A percentile compares a stretch with the other conserved stretches of the same genome.
Evolutionary conservation across 2,113 vertebrate genomes (phyloP).

Genomic region (Excalfactoria chinensis): DNA sequence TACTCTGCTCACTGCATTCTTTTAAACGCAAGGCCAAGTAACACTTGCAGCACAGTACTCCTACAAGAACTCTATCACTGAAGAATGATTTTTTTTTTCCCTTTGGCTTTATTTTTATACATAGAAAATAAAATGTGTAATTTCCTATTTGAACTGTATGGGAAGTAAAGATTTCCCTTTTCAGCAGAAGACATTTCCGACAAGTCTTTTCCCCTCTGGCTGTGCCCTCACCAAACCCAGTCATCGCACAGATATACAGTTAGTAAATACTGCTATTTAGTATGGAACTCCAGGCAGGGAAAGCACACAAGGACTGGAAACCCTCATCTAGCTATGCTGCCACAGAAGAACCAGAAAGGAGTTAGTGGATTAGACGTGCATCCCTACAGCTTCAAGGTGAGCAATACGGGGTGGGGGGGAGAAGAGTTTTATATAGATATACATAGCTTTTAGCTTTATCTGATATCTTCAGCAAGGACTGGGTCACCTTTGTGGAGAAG

Average conservation of each 20-base stretch:
- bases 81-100: background rate
- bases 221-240: background rate
- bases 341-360: fast-evolving
- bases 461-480: conserved; percentile 8
- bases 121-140: background rate
- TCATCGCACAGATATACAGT: background rate
- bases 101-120: background rate
- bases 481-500: conserved; percentile 52
- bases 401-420: background rate
- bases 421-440: background rate
- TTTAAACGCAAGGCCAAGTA: background rate
- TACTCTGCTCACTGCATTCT: background rate
- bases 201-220: background rate
- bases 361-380: background rate
- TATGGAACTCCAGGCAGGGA: background rate
- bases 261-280: background rate
- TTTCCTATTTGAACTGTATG: background rate
- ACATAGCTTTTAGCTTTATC: background rate
- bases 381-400: background rate
- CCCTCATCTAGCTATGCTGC: background rate
- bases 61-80: background rate
- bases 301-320: background rate
- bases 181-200: background rate
- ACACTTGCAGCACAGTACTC: background rate
- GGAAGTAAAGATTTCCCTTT: background rate